These are phyloP conservation scores for Eudasyphora cyanicolor DNA, from an alignment of 2,888 invertebrate genomes.

Conservation along the genomic window DNA sequence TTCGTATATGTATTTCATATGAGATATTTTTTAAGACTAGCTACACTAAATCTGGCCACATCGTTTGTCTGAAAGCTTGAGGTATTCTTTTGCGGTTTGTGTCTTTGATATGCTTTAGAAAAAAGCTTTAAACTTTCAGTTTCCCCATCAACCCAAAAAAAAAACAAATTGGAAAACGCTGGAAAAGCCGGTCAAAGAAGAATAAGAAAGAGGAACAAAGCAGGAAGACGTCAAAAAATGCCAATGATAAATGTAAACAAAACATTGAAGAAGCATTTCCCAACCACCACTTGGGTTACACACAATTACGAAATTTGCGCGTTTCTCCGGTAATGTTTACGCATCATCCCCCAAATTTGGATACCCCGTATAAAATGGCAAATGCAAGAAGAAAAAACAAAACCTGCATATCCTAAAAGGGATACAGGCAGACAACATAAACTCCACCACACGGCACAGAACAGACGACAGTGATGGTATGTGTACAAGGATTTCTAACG, in stretches of 20 bases:
- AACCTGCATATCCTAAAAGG: conserved; percentile 34
- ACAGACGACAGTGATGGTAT: conserved; percentile 47
- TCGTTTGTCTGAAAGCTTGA: not conserved
- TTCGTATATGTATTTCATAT: no score
- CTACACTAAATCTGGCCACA: no score
- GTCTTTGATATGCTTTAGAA: not conserved
- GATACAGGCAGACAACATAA: conserved; percentile 53
- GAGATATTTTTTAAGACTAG: no score
- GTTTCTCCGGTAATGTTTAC: conserved; percentile 49
- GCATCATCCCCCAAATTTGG: conserved; percentile 56
- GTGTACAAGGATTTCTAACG: conserved; percentile 28
- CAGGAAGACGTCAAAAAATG: not conserved
- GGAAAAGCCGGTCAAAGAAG: conserved; percentile 7
- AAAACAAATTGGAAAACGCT: no score
- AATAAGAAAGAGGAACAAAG: not conserved
- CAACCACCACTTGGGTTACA: not conserved
- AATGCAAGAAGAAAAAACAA: not conserved
- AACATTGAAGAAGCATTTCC: not conserved
- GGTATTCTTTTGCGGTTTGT: not conserved
- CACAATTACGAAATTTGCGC: conserved; percentile 13
- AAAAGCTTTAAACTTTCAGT: not conserved
- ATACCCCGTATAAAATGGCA: not conserved
- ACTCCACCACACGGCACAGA: conserved; percentile 21
- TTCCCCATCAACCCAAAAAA: not conserved
- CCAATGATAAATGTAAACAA: conserved; percentile 15